Evolutionary conservation across 1,140 invertebrate genomes (phyloP).

Genomic region (Eurosta solidaginis): DNA sequence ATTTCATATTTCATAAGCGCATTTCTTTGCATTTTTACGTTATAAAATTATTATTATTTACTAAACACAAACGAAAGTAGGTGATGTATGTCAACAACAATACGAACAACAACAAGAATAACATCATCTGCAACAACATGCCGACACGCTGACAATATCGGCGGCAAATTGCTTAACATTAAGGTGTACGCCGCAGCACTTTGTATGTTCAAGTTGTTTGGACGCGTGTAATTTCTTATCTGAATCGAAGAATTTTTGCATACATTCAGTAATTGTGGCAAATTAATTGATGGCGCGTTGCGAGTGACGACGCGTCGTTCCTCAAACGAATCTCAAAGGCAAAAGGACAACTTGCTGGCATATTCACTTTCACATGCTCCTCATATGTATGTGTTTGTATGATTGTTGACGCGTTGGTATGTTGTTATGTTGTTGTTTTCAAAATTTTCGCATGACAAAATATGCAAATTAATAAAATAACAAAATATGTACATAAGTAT

Average conservation of each 20-base stretch:
- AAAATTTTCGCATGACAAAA: conserved; percentile 31
- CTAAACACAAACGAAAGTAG: not conserved
- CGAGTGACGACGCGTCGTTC: conserved; percentile 16
- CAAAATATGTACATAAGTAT: not conserved
- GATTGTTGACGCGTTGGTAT: not conserved
- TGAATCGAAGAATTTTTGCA: conserved; percentile 17
- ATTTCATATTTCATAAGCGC: not conserved
- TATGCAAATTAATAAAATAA: conserved; percentile 27
- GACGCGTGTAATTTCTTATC: conserved; percentile 24
- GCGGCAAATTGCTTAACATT: conserved; percentile 16
- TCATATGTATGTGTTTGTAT: not conserved
- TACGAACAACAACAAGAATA: not conserved
- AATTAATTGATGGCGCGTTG: conserved; percentile 21
- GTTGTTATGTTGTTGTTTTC: not conserved
- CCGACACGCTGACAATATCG: conserved; percentile 1
- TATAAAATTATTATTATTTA: not conserved
- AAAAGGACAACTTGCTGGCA: no score
- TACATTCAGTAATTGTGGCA: conserved; percentile 27
- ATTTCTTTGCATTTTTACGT: conserved; percentile 23
- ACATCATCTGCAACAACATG: not conserved
- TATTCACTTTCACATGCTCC: not conserved
- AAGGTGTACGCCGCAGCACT: not conserved
- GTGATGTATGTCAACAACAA: not conserved
- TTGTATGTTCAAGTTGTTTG: conserved; percentile 10
- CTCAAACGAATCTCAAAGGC: not conserved